phyloP scores from a whole-genome alignment of 2,797 vertebrate species.

The Pampus argenteus region DNA sequence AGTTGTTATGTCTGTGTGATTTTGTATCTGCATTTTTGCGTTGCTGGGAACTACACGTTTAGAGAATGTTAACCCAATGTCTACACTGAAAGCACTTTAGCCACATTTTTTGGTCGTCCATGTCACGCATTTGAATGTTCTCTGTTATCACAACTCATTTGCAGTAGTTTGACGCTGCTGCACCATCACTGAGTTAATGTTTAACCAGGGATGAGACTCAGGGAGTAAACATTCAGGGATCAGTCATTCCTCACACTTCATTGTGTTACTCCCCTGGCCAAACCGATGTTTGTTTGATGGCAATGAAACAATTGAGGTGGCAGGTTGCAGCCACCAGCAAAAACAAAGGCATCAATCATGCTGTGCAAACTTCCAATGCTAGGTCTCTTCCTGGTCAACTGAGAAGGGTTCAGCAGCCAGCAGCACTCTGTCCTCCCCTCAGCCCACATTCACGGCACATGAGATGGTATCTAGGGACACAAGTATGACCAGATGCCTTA shows the following conservation, averaged over 20 bases:
- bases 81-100: no score
- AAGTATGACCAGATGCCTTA: conserved; percentile 25
- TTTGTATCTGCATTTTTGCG: background rate
- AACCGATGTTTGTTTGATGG: conserved; percentile 63
- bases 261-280: conserved; percentile 58
- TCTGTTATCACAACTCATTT: conserved; percentile 34
- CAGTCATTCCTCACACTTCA: conserved; percentile 64
- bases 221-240: conserved; percentile 38
- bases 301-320: conserved; percentile 58
- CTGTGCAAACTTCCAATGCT: conserved; percentile 55
- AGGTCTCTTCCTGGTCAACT: conserved; percentile 51
- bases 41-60: conserved; percentile 15
- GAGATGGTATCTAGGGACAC: conserved; percentile 26
- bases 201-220: conserved; percentile 58
- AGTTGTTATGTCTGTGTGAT: background rate
- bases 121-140: conserved; percentile 9
- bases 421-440: conserved; percentile 21
- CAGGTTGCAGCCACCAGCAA: conserved; percentile 54
- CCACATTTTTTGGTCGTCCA: no score
- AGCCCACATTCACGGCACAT: conserved; percentile 19
- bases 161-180: conserved; percentile 17
- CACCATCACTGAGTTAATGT: conserved; percentile 58
- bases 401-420: conserved; percentile 34
- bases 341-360: conserved; percentile 74
- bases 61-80: background rate